Evolutionary conservation across 2,797 vertebrate species (phyloP).

Genomic region (Oceanodroma leucorhoa): DNA sequence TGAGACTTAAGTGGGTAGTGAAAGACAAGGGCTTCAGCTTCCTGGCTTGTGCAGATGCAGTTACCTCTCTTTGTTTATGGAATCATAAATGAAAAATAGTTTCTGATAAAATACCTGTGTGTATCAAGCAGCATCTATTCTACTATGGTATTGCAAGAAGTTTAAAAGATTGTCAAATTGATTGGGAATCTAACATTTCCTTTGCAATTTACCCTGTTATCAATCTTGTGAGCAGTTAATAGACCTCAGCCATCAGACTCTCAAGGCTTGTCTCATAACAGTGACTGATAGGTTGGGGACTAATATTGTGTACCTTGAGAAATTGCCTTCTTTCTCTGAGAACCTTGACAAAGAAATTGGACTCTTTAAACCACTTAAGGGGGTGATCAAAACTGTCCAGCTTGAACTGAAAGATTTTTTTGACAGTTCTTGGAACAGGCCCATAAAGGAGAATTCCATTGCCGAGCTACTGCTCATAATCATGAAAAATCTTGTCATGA

Average conservation of each 20-base stretch:
- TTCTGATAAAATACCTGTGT: background rate
- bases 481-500: conserved; percentile 1
- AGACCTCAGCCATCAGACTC: conserved; percentile 49
- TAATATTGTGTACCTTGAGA: conserved; percentile 50
- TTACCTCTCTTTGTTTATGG: background rate
- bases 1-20: background rate
- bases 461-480: background rate
- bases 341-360: conserved; percentile 75
- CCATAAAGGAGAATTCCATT: conserved; percentile 39
- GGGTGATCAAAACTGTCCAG: conserved; percentile 55
- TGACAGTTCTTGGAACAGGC: conserved; percentile 32
- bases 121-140: background rate
- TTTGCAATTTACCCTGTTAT: conserved; percentile 32
- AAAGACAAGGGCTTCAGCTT: background rate
- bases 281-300: conserved; percentile 51
- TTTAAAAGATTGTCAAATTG: conserved; percentile 17
- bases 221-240: conserved; percentile 68
- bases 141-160: background rate
- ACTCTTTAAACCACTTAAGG: conserved; percentile 58
- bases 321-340: conserved; percentile 47
- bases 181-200: conserved; percentile 45
- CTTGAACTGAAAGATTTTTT: conserved; percentile 25
- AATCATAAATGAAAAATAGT: background rate
- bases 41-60: background rate
- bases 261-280: conserved; percentile 65